Evolutionary conservation across 2,888 invertebrate species (phyloP), one percentile per base, ranked within the genome.

Genomic region (Neoitamus cyanurus): DNA sequence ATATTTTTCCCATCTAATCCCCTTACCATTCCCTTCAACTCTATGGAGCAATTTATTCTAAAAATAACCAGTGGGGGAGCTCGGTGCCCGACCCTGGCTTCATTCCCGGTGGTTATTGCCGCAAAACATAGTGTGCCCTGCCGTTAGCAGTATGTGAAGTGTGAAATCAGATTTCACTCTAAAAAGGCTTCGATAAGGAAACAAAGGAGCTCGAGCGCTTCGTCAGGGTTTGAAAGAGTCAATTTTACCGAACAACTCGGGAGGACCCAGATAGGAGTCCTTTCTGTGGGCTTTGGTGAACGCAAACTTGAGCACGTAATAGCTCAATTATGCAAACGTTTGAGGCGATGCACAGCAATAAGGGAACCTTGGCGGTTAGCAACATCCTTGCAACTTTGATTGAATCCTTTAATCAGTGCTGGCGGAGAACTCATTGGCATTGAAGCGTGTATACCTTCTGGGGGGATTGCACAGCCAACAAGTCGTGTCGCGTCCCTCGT

Each of bases 111-210:
- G 58, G 58, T 20, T 58, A 58, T 58, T 58, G 58, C 25, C 58
- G 20, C 58, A 58, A 20, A 48, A 58, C 58, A 25, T 58, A 25
- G 58, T 58, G 58, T 58, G 9, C 58, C 46, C 28, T 28, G 28
- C 25, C 28, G 75, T 75, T 15, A 25, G 37, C 42, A 75, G 46
- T 37, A 58, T 58, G 58, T 75, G 42, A 42, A 75, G 75, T 75
- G 75, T 75, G 42, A 42, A 75, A 75, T 42, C 75, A 42, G 42
- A 25, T 75, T 42, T 75, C 36, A 42, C 28, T 75, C 42, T 42
- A 25, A 75, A 42, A 42, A 11, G 37, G 42, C 25, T 42, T 20
- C 37, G 75, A 42, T 75, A 75, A 75, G 42, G 28, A 75, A 75
- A 75, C 37, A 25, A 58, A 58, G 25, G 58, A 25, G 48, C 7